phyloP scores from a whole-genome alignment of 2,797 vertebrate genomes.

The Etheostoma nigrum region DNA sequence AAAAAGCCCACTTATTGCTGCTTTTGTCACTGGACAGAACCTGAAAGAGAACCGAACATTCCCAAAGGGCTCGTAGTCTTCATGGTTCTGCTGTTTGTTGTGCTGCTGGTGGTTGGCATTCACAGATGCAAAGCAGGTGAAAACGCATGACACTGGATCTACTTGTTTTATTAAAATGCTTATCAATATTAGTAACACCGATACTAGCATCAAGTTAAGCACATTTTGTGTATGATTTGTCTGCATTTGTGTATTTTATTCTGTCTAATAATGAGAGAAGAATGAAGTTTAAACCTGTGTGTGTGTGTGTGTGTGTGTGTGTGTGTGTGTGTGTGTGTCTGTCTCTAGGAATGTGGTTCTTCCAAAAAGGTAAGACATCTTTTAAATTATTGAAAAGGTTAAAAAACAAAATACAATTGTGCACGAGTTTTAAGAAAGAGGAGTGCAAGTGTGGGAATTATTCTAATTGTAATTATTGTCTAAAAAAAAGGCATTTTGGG shows the following conservation, averaged over 20 bases:
- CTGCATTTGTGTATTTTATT: background rate
- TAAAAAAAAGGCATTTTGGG: background rate
- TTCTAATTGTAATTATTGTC: background rate
- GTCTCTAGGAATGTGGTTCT: constrained; percentile 72
- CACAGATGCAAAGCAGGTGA: constrained; percentile 67
- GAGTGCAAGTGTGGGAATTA: background rate
- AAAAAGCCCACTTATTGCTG: background rate
- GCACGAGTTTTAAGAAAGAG: too few relatives aligned
- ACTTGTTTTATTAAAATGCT: too few relatives aligned
- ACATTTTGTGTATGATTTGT: background rate
- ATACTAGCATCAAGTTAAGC: background rate
- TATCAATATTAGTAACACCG: background rate
- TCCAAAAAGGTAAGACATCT: constrained; percentile 68
- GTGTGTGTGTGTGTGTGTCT: background rate
- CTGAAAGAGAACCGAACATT: accelerated
- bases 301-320: background rate
- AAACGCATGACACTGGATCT: accelerated
- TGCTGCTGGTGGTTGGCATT: background rate
- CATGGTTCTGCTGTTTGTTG: background rate
- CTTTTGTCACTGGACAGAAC: background rate
- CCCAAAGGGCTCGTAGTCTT: constrained; percentile 28
- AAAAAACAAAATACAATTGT: background rate
- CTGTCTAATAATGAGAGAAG: background rate
- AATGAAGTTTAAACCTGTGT: background rate
- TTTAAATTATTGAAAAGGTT: background rate